phyloP scores from a whole-genome alignment of 2,113 vertebrate genomes.

The Pristiophorus japonicus region DNA sequence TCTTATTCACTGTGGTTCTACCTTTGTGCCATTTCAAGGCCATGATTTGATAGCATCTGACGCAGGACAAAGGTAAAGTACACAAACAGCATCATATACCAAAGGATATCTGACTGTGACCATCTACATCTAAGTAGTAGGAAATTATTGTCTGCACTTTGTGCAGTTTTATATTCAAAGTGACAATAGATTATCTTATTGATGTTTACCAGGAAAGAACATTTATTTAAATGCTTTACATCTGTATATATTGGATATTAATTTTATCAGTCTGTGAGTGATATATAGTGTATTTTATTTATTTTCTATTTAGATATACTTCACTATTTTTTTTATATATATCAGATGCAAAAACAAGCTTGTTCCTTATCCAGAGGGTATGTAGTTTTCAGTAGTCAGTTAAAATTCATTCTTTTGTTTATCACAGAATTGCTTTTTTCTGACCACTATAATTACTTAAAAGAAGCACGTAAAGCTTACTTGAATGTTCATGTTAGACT shows the following conservation, averaged over 20 bases:
- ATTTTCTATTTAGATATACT: neutral
- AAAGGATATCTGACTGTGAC: neutral
- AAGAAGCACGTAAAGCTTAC: neutral
- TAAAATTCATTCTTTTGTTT: neutral
- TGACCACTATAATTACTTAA: neutral
- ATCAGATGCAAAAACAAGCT: neutral
- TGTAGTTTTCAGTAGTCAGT: neutral
- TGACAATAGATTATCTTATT: neutral
- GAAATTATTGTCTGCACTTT: neutral
- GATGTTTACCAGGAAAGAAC: neutral
- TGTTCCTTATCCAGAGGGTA: neutral
- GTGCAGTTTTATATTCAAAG: neutral
- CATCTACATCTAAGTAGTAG: neutral
- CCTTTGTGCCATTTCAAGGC: conserved; percentile 53
- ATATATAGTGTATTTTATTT: neutral
- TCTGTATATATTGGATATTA: neutral
- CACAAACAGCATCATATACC: neutral
- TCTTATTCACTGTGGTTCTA: conserved; percentile 50
- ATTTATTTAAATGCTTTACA: neutral
- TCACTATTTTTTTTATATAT: neutral
- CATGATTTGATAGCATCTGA: conserved; percentile 46
- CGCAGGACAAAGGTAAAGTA: conserved; percentile 50
- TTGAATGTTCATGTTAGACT: neutral
- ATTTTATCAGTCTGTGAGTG: neutral
- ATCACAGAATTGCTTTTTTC: neutral